Evolutionary conservation across 2,888 invertebrate species (phyloP), one percentile per base, ranked within the genome.

Genomic region (Agonopterix arenella): DNA sequence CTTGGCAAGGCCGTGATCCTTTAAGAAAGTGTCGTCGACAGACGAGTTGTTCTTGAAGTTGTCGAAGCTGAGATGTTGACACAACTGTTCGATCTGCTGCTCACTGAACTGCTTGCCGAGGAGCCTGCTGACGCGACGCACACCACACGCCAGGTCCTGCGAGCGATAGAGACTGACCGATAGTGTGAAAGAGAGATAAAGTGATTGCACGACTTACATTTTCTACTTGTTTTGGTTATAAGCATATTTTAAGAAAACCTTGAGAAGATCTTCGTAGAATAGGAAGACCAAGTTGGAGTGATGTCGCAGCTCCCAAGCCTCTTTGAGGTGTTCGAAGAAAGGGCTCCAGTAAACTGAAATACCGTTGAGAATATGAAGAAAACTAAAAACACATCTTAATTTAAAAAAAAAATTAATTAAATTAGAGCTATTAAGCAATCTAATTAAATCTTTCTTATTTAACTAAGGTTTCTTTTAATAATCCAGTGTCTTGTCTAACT

Each of bases 41-140:
- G 94, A 93, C 46, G 92, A 91, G 80, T 97, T 97, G 10, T 92
- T 90, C 58, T 94, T 93, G 84, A 98, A 98, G 71, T 92, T 95
- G 8, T 93, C 90, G 56, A 98, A 95, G 65, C 92, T 91, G 52
- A 97, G 91, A 71, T 97, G 95, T 7, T 93, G 79, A 8, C 91
- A 90, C 2, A 98, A 81, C 13, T 80, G 77, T 0, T 81, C 68
- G 0, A 95, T 70, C 68, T 96, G 90, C 13, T 91, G 89, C 0
- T 86, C 80, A 0, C 83, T 85, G 52, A 92, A 89, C 0, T 75
- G 64, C 68, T 93, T 93, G 43, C 82, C 89, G 38, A 95, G 80
- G 69, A 95, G 0, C 84, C 67, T 0, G 91, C 89, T 7, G 0
- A 95, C 89, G 55, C 90, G 90, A 18, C 77, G 77, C 1, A 95